These are phyloP conservation scores for Charadrius vociferus DNA, from an alignment of 2,113 vertebrate genomes.

Conservation along the genomic window DNA sequence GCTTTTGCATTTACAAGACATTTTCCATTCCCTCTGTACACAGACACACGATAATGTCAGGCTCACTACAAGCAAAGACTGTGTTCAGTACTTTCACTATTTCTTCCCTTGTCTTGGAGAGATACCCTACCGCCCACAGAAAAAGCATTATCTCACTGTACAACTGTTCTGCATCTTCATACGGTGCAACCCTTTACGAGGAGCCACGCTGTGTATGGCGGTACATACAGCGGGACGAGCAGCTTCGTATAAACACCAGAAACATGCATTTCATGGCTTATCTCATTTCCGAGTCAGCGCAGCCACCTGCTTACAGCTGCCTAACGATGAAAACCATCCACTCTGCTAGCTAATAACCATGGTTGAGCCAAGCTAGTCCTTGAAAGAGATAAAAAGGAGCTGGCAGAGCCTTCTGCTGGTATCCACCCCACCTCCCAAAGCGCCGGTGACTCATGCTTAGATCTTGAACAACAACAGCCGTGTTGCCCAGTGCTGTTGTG, in stretches of 20 bases:
- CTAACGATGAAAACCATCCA: not conserved
- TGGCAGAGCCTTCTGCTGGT: not conserved
- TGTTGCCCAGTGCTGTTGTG: not conserved
- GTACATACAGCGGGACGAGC: fast-evolving
- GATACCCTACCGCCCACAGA: not conserved
- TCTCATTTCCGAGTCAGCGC: not conserved
- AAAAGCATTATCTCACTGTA: fast-evolving
- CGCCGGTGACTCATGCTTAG: not conserved
- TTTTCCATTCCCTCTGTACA: not conserved
- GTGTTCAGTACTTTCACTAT: not conserved
- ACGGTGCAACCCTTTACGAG: not conserved
- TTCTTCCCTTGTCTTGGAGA: not conserved
- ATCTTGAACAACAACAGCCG: not conserved
- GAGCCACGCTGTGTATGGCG: fast-evolving
- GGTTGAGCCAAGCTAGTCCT: not conserved
- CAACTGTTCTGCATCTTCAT: not conserved
- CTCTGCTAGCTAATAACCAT: not conserved
- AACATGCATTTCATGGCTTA: fast-evolving
- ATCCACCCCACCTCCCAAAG: not conserved
- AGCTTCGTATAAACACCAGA: not conserved
- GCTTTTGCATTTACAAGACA: not conserved
- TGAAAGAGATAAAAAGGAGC: not conserved
- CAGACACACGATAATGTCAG: not conserved
- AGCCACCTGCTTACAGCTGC: not conserved
- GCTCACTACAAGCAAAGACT: not conserved